These are phyloP conservation scores for Rhea pennata DNA, from an alignment of 2,113 vertebrate genomes.

Conservation along the genomic window DNA sequence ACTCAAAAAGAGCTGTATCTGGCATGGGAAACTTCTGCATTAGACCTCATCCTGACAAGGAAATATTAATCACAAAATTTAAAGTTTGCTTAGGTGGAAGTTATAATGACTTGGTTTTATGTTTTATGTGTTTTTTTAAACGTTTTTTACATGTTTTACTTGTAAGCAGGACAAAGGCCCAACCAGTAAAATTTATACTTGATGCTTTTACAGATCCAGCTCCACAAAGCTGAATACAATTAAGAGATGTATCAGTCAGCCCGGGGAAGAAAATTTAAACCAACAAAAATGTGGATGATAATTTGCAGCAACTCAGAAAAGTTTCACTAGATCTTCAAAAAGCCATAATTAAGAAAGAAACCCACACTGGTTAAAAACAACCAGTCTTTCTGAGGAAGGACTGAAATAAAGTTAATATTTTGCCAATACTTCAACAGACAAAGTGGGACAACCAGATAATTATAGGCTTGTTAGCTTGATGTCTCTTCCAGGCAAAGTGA, in stretches of 20 bases:
- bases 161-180: background rate
- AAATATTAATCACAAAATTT: slow-evolving; percentile 43
- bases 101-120: background rate
- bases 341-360: background rate
- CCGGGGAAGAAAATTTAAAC: background rate
- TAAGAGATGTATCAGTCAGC: background rate
- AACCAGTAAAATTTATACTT: background rate
- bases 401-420: slow-evolving; percentile 26
- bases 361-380: background rate
- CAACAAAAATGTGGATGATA: slow-evolving; percentile 8
- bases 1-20: slow-evolving; percentile 50
- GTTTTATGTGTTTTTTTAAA: slow-evolving; percentile 9
- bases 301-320: slow-evolving; percentile 7
- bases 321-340: background rate
- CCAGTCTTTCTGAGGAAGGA: background rate
- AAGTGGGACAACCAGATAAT: slow-evolving; percentile 59
- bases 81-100: slow-evolving; percentile 45
- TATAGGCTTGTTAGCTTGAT: slow-evolving; percentile 28
- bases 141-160: background rate
- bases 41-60: slow-evolving; percentile 27
- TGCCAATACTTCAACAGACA: slow-evolving; percentile 26
- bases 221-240: background rate
- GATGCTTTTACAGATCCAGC: background rate
- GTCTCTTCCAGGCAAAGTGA: slow-evolving; percentile 45
- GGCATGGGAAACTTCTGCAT: slow-evolving; percentile 60